A percentile compares a stretch with the other conserved stretches of the same genome.
These are phyloP conservation scores for Mythimna vitellina DNA, from an alignment of 2,888 invertebrate genomes.

Conservation along the genomic window DNA sequence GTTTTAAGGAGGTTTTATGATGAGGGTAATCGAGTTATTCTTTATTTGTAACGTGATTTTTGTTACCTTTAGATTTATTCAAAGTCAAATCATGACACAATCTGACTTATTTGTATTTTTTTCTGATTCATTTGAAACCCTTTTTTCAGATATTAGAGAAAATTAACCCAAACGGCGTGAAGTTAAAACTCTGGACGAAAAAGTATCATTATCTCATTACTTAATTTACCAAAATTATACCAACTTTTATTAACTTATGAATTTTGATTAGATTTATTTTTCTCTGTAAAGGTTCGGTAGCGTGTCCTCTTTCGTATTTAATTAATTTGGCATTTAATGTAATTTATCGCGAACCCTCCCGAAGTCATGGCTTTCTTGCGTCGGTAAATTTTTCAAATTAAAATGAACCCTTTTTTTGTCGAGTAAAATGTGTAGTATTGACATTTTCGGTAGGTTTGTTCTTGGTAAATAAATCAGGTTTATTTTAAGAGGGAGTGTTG, in stretches of 20 bases:
- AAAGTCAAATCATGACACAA: background rate
- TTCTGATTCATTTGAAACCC: background rate
- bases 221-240: constrained; percentile 60
- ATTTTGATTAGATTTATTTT: constrained; percentile 77
- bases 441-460: constrained; percentile 55
- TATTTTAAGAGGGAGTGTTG: constrained; percentile 47
- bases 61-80: too few relatives aligned
- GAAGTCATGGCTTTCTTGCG: constrained; percentile 51
- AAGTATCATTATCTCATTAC: constrained; percentile 59
- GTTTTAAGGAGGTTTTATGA: background rate
- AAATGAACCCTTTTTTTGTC: constrained; percentile 55
- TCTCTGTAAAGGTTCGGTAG: constrained; percentile 69
- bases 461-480: constrained; percentile 56
- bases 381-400: constrained; percentile 53
- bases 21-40: background rate
- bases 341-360: constrained; percentile 78
- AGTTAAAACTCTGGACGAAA: constrained; percentile 28
- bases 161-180: constrained; percentile 18
- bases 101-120: background rate
- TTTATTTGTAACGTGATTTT: too few relatives aligned
- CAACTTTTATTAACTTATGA: constrained; percentile 71
- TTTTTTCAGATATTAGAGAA: background rate
- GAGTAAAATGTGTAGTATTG: constrained; percentile 57
- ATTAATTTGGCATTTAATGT: constrained; percentile 84
- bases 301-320: constrained; percentile 77